Percentiles rank a stretch among this genome's conserved stretches.
Evolutionary conservation across 2,113 vertebrate species (phyloP).

Genomic region (Eleginops maclovinus): DNA sequence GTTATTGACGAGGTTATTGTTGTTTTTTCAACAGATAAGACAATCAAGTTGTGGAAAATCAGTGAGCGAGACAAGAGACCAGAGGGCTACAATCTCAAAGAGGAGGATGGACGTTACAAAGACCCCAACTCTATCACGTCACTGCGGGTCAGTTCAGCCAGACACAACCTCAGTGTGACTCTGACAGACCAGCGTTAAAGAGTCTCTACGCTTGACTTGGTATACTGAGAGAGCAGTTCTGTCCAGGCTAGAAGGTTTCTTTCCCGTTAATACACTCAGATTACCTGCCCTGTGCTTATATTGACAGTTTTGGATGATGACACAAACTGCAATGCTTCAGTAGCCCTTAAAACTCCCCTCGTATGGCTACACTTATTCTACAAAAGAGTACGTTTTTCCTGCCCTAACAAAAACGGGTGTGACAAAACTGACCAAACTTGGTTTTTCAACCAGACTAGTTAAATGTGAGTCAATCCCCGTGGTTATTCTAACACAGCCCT

Average conservation of each 20-base stretch:
- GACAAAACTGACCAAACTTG: background rate
- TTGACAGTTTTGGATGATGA: too few species aligned
- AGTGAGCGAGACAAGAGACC: constrained; percentile 98
- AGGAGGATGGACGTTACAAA: constrained; percentile 85
- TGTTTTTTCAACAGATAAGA: constrained; percentile 90
- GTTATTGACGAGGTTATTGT: background rate
- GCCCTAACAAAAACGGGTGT: background rate
- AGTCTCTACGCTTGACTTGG: background rate
- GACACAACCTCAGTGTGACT: background rate
- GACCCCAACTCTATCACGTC: constrained; percentile 81
- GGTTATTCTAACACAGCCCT: background rate
- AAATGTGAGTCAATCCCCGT: background rate
- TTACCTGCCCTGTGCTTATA: background rate
- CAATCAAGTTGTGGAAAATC: constrained; percentile 99
- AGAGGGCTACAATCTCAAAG: constrained; percentile 95
- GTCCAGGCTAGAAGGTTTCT: background rate
- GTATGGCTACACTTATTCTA: background rate
- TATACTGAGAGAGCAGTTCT: background rate
- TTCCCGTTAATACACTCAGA: background rate
- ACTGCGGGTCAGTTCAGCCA: constrained; percentile 75
- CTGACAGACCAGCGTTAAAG: background rate
- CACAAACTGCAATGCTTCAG: background rate
- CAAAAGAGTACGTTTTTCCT: background rate
- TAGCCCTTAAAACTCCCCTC: background rate
- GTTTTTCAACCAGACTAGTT: background rate